These are phyloP conservation scores for Bugulina stolonifera DNA, from an alignment of 2,888 invertebrate species.

Conservation along the genomic window DNA sequence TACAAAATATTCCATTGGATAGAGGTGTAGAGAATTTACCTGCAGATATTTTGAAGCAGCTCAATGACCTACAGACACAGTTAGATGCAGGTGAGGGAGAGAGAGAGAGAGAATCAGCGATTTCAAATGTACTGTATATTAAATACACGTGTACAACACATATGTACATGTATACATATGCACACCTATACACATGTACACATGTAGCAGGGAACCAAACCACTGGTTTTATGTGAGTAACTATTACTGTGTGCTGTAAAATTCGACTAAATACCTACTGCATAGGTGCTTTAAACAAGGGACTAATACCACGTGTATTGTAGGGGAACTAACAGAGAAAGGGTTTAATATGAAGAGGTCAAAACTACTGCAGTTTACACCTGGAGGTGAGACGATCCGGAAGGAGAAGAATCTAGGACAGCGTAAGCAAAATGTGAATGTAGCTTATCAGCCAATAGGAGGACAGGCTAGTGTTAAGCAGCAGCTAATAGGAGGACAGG, in stretches of 20 bases:
- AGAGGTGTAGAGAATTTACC: not conserved
- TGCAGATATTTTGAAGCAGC: not conserved
- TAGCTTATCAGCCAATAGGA: not conserved
- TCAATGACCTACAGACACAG: not conserved
- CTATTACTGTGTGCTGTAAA: no score
- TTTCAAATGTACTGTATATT: no score
- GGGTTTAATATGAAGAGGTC: not conserved
- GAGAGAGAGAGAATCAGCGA: no score
- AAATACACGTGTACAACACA: no score
- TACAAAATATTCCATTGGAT: conserved; percentile 30
- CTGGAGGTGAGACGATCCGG: no score
- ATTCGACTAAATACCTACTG: no score
- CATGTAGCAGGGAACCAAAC: no score
- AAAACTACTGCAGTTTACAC: not conserved
- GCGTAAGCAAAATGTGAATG: not conserved
- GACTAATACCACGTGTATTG: no score
- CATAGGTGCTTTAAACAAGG: no score
- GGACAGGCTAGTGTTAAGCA: not conserved
- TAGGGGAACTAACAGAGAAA: conserved; percentile 8
- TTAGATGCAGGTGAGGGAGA: not conserved
- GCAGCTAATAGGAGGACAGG: not conserved
- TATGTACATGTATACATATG: no score
- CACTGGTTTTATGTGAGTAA: no score
- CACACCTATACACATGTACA: no score
- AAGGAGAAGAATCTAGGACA: not conserved